A percentile compares a stretch with the other conserved stretches of the same genome.
These are phyloP conservation scores for Mythimna ferrago DNA, from an alignment of 2,888 invertebrate species.

Conservation along the genomic window DNA sequence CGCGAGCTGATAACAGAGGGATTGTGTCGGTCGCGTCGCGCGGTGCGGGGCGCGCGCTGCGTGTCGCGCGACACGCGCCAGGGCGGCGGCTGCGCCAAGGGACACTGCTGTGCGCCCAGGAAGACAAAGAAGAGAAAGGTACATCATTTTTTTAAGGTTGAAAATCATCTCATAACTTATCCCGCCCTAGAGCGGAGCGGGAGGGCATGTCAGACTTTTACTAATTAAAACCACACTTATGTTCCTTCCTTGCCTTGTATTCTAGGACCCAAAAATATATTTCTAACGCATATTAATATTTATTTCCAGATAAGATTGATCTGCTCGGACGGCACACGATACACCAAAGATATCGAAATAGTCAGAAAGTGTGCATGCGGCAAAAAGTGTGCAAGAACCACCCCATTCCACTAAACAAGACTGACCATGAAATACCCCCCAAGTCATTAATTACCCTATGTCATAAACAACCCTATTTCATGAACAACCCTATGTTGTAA, in stretches of 20 bases:
- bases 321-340: slow-evolving; percentile 97
- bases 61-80: slow-evolving; percentile 86
- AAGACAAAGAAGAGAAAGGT: slow-evolving; percentile 98
- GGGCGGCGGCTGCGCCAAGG: slow-evolving; percentile 96
- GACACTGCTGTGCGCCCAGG: slow-evolving; percentile 97
- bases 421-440: slow-evolving; percentile 51
- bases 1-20: slow-evolving; percentile 98
- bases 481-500: background rate
- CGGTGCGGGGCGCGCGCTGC: slow-evolving; percentile 95
- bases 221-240: no score
- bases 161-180: no score
- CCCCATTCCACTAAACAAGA: slow-evolving; percentile 79
- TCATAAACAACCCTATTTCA: slow-evolving; percentile 19
- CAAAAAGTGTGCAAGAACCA: slow-evolving; percentile 93
- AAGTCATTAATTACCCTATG: slow-evolving; percentile 22
- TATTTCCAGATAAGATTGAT: slow-evolving; percentile 94
- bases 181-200: no score
- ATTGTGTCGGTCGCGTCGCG: slow-evolving; percentile 97
- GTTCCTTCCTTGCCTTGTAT: no score
- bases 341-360: slow-evolving; percentile 98
- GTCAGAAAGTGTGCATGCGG: slow-evolving; percentile 99
- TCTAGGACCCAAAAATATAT: no score
- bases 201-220: no score
- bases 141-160: no score
- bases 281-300: background rate